phyloP scores from a whole-genome alignment of 2,888 invertebrate species.

The Malthinus flaveolus region DNA sequence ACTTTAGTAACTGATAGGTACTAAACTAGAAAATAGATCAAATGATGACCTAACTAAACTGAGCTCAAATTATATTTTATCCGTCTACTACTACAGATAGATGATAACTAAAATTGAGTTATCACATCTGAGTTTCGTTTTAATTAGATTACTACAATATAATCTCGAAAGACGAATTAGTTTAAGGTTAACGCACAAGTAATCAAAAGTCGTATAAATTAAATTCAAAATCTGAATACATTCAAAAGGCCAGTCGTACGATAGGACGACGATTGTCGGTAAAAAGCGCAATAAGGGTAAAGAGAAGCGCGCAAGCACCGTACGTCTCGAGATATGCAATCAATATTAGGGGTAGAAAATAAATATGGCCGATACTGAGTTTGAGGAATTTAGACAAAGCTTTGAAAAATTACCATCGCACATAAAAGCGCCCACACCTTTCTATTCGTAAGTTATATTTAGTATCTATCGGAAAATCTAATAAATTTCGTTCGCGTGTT shows the following conservation, averaged over 20 bases:
- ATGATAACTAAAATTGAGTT: slow-evolving; percentile 21
- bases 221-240: slow-evolving; percentile 27
- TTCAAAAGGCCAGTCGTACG: slow-evolving; percentile 15
- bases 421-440: slow-evolving; percentile 77
- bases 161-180: slow-evolving; percentile 21
- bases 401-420: slow-evolving; percentile 82
- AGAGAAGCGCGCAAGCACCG: slow-evolving; percentile 16
- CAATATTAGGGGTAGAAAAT: slow-evolving; percentile 43
- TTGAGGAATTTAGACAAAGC: slow-evolving; percentile 88
- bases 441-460: slow-evolving; percentile 82
- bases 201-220: slow-evolving; percentile 39
- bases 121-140: slow-evolving; percentile 24
- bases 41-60: no score
- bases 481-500: slow-evolving; percentile 25
- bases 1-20: no score
- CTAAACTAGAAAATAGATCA: no score
- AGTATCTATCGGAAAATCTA: neutral
- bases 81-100: no score
- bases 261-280: slow-evolving; percentile 13
- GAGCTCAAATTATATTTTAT: no score
- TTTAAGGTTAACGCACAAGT: slow-evolving; percentile 44
- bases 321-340: slow-evolving; percentile 11
- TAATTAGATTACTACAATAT: slow-evolving; percentile 32
- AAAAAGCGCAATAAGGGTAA: slow-evolving; percentile 24
- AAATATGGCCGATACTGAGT: slow-evolving; percentile 91